Percentiles rank a stretch among this genome's conserved stretches.
Evolutionary conservation across 2,797 vertebrate genomes (phyloP).

Genomic region (Dicrostonyx torquatus): DNA sequence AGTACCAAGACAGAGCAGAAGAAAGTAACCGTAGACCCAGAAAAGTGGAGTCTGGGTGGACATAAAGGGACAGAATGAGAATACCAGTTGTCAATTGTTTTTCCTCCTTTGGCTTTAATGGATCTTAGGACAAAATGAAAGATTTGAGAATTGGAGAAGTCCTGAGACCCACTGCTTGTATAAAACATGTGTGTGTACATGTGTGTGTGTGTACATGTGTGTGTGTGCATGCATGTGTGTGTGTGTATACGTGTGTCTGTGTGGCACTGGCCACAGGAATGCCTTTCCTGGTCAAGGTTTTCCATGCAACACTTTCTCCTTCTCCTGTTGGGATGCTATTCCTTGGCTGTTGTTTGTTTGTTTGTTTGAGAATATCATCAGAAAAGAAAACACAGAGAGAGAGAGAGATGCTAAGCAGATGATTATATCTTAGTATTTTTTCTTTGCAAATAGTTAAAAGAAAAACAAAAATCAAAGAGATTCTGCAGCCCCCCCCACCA

Average conservation of each 20-base stretch:
- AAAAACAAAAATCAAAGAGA: slow-evolving; percentile 53
- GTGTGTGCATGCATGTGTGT: accelerated
- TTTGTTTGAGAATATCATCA: slow-evolving; percentile 8
- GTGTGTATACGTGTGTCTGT: no score
- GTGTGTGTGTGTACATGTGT: no score
- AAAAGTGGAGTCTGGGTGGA: not conserved
- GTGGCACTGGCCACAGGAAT: accelerated
- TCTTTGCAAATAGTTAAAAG: slow-evolving; percentile 35
- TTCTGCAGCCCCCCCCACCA: not conserved
- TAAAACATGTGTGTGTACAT: accelerated
- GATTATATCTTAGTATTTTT: not conserved
- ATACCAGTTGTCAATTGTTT: not conserved
- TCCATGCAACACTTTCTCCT: accelerated
- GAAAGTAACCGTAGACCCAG: not conserved
- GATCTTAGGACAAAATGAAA: not conserved
- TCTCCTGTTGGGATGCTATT: no score
- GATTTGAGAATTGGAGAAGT: not conserved
- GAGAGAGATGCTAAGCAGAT: not conserved
- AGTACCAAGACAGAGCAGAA: not conserved
- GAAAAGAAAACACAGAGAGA: not conserved
- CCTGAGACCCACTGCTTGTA: not conserved
- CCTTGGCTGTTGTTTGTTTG: not conserved
- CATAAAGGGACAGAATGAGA: not conserved
- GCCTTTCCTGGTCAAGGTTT: no score
- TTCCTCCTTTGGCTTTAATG: not conserved